Conservation (phyloP, 2,888 invertebrate genomes). For the Auanema sp. region DNA sequence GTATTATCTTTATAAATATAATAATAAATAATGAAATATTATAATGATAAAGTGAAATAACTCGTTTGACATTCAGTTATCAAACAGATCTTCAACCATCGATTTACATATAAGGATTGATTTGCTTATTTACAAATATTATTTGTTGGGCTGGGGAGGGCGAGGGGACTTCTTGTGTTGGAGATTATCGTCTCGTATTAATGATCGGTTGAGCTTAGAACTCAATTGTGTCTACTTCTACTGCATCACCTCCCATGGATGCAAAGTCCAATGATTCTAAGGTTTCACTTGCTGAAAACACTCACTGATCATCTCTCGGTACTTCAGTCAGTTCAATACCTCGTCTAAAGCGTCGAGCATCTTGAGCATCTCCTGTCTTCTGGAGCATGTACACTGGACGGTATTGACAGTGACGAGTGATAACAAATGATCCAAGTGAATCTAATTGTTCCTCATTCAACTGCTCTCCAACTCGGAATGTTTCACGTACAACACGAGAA, state of each 20-base stretch:
- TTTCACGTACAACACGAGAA: slow-evolving; percentile 54
- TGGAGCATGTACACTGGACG: slow-evolving; percentile 47
- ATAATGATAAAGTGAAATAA: background rate
- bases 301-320: too few relatives aligned
- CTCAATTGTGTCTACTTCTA: slow-evolving; percentile 47
- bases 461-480: slow-evolving; percentile 51
- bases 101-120: too few relatives aligned
- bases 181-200: too few relatives aligned
- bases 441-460: slow-evolving; percentile 39
- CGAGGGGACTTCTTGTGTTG: too few relatives aligned
- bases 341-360: slow-evolving; percentile 24
- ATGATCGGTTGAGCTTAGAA: slow-evolving; percentile 20
- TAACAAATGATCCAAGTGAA: slow-evolving; percentile 43
- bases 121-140: too few relatives aligned
- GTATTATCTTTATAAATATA: background rate
- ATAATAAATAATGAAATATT: slow-evolving; percentile 1
- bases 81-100: too few relatives aligned
- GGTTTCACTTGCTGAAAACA: slow-evolving; percentile 24
- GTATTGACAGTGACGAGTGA: slow-evolving; percentile 50
- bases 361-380: slow-evolving; percentile 20
- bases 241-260: slow-evolving; percentile 48
- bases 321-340: slow-evolving; percentile 12
- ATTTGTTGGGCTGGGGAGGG: too few relatives aligned
- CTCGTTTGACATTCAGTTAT: too few relatives aligned
- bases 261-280: slow-evolving; percentile 44